Evolutionary conservation across 2,113 vertebrate species (phyloP), one percentile per base, ranked within the genome.

Genomic region (Telmatochromis brichardi): DNA sequence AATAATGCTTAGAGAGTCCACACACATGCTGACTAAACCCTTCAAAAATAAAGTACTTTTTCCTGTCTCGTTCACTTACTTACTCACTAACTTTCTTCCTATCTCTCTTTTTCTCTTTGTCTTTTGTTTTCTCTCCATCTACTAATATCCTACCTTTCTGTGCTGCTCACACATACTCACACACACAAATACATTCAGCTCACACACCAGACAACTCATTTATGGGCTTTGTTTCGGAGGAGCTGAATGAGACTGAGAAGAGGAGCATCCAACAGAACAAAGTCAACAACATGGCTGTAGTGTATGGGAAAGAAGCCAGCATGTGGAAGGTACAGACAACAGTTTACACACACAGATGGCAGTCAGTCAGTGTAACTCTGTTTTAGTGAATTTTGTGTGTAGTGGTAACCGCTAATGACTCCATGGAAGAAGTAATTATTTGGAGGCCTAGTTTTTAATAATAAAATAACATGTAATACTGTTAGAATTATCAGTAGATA

Each of bases 151-250:
- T 84, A 42, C 57, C 19, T 63, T 58, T 60, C 45, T 78, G 47
- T 21, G 28, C 54, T 15, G 13, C 63, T 23, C 21, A 51, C 17
- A 28, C 21, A 19, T 5, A 7, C 23, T 11, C 42, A 12, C n/a
- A 7, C 58, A 79, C 83, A 71, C 60, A 19, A 63, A 47, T 63
- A 65, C 23, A 35, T 85, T 31, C 95, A 99, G 99, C 99, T 93
- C 99, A 99, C 95, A 99, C 98, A n/a, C 99, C 99, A 0, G 99
- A 99, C 95, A 99, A 99, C 96, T 99, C 99, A 88, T 99, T 99
- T 95, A 99, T 99, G 98, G 99, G 99, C 88, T 99, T 99, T 1
- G 98, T 98, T 92, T 98, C 98, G 0, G 98, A 99, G 95, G 98
- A 99, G 95, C 97, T 99, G 90, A 99, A 98, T 65, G 95, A 96